A percentile compares a stretch with the other conserved stretches of the same genome.
Evolutionary conservation across 2,113 vertebrate species (phyloP).

Genomic region (Grallaria varia): DNA sequence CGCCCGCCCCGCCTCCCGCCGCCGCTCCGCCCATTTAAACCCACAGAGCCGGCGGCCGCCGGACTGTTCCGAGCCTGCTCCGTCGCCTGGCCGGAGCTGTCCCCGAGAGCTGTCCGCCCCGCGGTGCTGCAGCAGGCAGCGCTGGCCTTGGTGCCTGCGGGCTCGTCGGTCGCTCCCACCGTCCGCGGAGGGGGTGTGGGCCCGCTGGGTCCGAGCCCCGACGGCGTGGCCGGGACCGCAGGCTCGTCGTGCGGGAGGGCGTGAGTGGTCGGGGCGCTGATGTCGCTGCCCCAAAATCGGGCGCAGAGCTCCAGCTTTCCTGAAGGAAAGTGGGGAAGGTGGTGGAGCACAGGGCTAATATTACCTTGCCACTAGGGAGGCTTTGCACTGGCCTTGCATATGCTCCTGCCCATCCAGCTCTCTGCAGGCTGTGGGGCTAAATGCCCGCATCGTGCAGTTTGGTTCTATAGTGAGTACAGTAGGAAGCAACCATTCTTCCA

Average conservation of each 20-base stretch:
- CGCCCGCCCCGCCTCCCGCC: neutral
- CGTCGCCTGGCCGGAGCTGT: too few relatives aligned
- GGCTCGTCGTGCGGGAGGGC: accelerated
- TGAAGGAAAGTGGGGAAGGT: neutral
- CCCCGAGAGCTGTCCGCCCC: neutral
- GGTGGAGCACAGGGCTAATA: too few relatives aligned
- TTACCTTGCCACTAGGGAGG: too few relatives aligned
- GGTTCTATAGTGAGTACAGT: accelerated
- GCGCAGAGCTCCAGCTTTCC: neutral
- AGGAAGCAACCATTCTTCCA: neutral
- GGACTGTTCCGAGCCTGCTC: too few relatives aligned
- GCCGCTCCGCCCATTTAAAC: slow-evolving; percentile 33
- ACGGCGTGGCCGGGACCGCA: accelerated
- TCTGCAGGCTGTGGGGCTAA: neutral
- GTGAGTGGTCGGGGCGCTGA: accelerated
- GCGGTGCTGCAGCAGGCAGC: slow-evolving; percentile 21
- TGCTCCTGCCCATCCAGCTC: neutral
- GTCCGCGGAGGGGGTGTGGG: accelerated
- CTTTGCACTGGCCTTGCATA: accelerated
- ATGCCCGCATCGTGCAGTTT: accelerated
- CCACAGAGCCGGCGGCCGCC: neutral
- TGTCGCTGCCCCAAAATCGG: accelerated
- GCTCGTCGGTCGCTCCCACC: accelerated
- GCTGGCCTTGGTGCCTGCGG: neutral
- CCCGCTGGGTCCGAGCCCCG: neutral